These are phyloP conservation scores for Agelastica alni DNA, from an alignment of 2,888 invertebrate genomes.

Conservation along the genomic window DNA sequence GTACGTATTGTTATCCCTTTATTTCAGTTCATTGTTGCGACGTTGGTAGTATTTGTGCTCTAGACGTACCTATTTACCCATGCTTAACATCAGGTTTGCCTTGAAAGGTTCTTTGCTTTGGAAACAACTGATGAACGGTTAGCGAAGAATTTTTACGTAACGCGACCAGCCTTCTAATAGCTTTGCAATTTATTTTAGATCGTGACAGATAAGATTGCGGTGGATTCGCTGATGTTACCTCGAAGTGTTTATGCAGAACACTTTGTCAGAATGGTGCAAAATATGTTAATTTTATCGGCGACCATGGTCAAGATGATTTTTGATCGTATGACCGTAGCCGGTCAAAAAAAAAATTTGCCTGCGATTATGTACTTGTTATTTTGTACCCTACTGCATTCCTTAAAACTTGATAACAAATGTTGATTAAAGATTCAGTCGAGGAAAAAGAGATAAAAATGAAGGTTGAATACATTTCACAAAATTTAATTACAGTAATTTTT, in stretches of 20 bases:
- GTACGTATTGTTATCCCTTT: neutral
- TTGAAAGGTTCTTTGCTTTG: constrained; percentile 30
- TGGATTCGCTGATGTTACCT: constrained; percentile 11
- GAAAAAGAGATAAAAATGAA: too few relatives aligned
- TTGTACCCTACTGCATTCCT: too few relatives aligned
- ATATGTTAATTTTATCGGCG: neutral
- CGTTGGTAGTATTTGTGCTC: neutral
- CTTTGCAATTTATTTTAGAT: constrained; percentile 21
- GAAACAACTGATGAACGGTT: constrained; percentile 28
- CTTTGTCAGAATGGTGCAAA: neutral
- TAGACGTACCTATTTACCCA: constrained; percentile 23
- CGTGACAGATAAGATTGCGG: constrained; percentile 21
- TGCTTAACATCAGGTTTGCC: constrained; percentile 27
- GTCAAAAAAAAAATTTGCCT: too few relatives aligned
- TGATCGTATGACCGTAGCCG: too few relatives aligned
- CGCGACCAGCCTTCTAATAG: constrained; percentile 21
- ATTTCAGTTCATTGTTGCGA: neutral
- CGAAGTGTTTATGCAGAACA: constrained; percentile 1
- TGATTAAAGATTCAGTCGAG: too few relatives aligned
- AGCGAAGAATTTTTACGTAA: constrained; percentile 27
- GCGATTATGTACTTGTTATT: too few relatives aligned
- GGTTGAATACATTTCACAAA: neutral
- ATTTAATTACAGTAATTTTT: too few relatives aligned
- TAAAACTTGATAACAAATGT: too few relatives aligned
- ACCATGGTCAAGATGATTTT: neutral